These are phyloP conservation scores for Eurystomus glaucurus DNA, from an alignment of 2,797 vertebrate species.

Conservation along the genomic window DNA sequence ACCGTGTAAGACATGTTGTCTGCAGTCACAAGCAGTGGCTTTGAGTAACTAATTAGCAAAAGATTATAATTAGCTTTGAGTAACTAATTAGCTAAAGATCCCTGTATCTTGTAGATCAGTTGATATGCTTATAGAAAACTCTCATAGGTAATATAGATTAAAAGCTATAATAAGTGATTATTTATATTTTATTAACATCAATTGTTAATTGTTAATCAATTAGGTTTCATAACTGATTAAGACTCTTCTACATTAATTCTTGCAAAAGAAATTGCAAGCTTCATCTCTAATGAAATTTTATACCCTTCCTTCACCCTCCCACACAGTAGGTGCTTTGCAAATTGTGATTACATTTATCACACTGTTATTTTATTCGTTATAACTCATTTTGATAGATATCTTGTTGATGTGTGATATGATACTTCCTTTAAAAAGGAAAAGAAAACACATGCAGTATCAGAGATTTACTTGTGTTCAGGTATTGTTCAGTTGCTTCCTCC, in stretches of 20 bases:
- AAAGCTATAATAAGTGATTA: not conserved
- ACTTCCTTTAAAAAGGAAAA: not conserved
- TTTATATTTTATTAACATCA: not conserved
- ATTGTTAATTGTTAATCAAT: not conserved
- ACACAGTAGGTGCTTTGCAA: not conserved
- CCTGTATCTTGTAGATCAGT: not conserved
- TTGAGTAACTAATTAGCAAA: not conserved
- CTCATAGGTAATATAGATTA: not conserved
- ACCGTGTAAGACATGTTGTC: not conserved
- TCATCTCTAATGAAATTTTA: not conserved
- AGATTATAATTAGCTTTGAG: not conserved
- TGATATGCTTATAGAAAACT: not conserved
- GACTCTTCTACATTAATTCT: not conserved
- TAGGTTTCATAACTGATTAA: not conserved
- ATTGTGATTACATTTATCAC: not conserved
- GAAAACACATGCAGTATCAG: not conserved
- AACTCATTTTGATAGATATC: not conserved
- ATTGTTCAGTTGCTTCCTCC: not conserved
- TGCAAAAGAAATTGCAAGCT: conserved; percentile 5
- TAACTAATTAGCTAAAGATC: not conserved
- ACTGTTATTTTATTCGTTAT: not conserved
- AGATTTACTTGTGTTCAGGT: not conserved
- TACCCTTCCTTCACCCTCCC: not conserved
- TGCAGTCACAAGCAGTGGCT: not conserved
- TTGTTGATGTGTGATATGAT: not conserved